phyloP scores from a whole-genome alignment of 2,888 invertebrate genomes.

The Parapristionchus giblindavisi region DNA sequence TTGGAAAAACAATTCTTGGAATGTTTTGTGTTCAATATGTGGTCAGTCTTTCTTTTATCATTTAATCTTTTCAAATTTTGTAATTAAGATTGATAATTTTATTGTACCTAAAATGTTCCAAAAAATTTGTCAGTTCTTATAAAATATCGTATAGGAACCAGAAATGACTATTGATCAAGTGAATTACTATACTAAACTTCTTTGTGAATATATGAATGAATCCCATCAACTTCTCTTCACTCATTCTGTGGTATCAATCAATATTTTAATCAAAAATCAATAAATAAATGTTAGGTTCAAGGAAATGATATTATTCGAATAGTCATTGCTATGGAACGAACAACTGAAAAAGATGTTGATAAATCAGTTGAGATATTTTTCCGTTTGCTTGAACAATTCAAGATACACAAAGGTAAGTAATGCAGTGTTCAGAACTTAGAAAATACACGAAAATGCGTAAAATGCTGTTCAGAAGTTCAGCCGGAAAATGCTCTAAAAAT shows the following conservation, averaged over 20 bases:
- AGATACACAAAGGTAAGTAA: neutral
- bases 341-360: slow-evolving; percentile 37
- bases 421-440: no score
- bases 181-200: slow-evolving; percentile 40
- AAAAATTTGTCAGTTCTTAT: neutral
- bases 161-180: slow-evolving; percentile 30
- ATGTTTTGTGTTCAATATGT: slow-evolving; percentile 43
- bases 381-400: slow-evolving; percentile 35
- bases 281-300: slow-evolving; percentile 38
- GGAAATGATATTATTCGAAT: slow-evolving; percentile 40
- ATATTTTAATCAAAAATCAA: no score
- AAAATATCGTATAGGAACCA: slow-evolving; percentile 33
- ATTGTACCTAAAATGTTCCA: neutral
- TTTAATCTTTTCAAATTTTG: neutral
- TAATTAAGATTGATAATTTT: neutral
- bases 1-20: slow-evolving; percentile 42
- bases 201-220: slow-evolving; percentile 46
- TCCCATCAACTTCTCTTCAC: slow-evolving; percentile 46
- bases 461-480: no score
- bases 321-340: slow-evolving; percentile 19
- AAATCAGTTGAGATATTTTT: slow-evolving; percentile 33
- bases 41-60: neutral
- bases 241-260: no score
- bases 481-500: no score
- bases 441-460: no score